A percentile compares a stretch with the other conserved stretches of the same genome.
Evolutionary conservation across 2,888 invertebrate species (phyloP).

Genomic region (Hybos culiciformis): DNA sequence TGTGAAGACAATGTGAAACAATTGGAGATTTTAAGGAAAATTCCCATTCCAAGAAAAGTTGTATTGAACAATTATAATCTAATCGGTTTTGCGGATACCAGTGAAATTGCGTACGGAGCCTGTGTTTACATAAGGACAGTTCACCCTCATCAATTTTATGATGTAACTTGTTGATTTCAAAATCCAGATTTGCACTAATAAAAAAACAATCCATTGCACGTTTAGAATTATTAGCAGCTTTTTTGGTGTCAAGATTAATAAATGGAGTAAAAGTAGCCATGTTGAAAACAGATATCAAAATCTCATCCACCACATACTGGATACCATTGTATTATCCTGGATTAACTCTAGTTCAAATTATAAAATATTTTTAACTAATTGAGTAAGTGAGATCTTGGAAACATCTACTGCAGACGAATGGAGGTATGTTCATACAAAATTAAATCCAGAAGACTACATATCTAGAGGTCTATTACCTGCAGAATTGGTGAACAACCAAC

Average conservation of each 20-base stretch:
- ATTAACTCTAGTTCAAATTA: too few species aligned
- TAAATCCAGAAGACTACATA: constrained; percentile 7
- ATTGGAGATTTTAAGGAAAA: not conserved
- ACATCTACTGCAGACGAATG: constrained; percentile 4
- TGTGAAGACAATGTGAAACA: not conserved
- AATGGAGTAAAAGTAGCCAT: too few species aligned
- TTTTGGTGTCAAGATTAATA: constrained; percentile 6
- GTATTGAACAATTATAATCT: not conserved
- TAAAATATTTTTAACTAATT: constrained; percentile 10
- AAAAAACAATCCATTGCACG: constrained; percentile 4
- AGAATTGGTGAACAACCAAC: not conserved
- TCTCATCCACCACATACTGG: too few species aligned
- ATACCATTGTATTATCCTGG: too few species aligned
- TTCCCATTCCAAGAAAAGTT: not conserved
- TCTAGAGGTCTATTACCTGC: constrained; percentile 5
- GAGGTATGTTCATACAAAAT: constrained; percentile 8
- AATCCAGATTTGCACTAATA: constrained; percentile 10
- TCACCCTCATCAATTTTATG: not conserved
- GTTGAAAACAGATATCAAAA: too few species aligned
- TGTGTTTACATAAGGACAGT: constrained; percentile 2
- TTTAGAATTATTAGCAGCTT: constrained; percentile 8
- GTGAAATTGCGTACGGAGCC: constrained; percentile 4
- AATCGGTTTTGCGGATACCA: constrained; percentile 4
- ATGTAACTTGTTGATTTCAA: constrained; percentile 5
- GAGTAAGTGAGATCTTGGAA: constrained; percentile 5